Base-by-base conservation (phyloP, 1,140 invertebrate species). In the Drosophila mojavensis region DNA sequence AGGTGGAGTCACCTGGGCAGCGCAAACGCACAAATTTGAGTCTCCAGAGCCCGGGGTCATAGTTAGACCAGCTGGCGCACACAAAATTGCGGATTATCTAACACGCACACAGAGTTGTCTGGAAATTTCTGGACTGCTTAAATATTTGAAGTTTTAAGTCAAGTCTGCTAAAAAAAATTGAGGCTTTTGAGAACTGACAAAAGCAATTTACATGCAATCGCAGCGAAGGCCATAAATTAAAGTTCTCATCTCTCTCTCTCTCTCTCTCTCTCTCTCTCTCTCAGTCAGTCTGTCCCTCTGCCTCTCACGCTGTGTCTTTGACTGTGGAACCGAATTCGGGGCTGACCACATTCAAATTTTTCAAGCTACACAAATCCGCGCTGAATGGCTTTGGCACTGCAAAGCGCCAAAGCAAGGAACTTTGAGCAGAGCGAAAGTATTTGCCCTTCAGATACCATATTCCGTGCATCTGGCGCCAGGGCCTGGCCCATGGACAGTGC, bases 161-260 rank as follows among this genome's bases (percentile, higher is more conserved):
- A 76, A 55, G 65, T 75, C 75, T 70, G 75, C 59, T 66, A 33
- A 33, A 33, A 9, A 84, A 67, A 11, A 3, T 11, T 75, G 66
- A 72, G 80, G 65, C 67, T 54, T 51, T 64, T 59, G 41, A 69
- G 43, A 13, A 68, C 36, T 39, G 70, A 71, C 79, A 71, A 78
- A 85, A 85, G 78, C 81, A 85, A 85, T 85, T 85, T 85, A 85
- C 78, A 74, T 77, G 65, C 75, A 61, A 82, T 75, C 63, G 70
- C 75, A 81, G 58, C 65, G 78, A 67, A 63, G 72, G 79, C 65
- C 76, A 88, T 86, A 88, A 83, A 83, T 83, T 88, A 78, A 81
- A 81, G 82, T 43, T 69, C 64, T 62, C 47, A 64, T 41, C 24
- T 26, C 41, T 13, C 55, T 45, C 45, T 33, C n/a, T 39, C 36